Evolutionary conservation across 2,113 vertebrate genomes (phyloP).

Genomic region (Onychorhynchus coronatus): DNA sequence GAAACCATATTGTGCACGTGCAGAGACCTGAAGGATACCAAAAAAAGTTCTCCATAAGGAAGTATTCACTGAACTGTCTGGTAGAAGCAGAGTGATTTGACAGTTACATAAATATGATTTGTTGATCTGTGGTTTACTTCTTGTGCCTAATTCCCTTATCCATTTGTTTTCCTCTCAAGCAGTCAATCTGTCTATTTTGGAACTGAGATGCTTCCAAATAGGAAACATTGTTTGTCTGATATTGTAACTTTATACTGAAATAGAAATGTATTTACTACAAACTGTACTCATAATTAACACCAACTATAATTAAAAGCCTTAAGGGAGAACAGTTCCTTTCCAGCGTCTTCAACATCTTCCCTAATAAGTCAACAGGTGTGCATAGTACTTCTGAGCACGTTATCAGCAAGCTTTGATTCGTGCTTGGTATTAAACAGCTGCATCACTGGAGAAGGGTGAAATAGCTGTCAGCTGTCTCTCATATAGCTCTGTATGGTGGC

Average conservation of each 20-base stretch:
- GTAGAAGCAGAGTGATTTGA: background rate
- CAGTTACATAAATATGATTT: background rate
- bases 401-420: background rate
- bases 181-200: background rate
- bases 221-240: background rate
- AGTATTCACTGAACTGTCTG: background rate
- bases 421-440: background rate
- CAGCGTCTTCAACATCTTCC: background rate
- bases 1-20: background rate
- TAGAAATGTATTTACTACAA: background rate
- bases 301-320: background rate
- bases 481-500: accelerated
- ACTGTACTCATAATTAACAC: background rate
- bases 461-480: background rate
- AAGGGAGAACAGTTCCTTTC: background rate
- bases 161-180: background rate
- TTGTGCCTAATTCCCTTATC: background rate
- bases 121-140: background rate
- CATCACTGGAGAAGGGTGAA: background rate
- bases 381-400: background rate
- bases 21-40: background rate
- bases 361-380: background rate
- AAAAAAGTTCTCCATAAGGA: background rate
- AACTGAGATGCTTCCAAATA: background rate
- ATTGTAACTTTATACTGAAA: background rate